Base-by-base conservation (phyloP, 2,797 vertebrate genomes). In the Synanceia verrucosa region DNA sequence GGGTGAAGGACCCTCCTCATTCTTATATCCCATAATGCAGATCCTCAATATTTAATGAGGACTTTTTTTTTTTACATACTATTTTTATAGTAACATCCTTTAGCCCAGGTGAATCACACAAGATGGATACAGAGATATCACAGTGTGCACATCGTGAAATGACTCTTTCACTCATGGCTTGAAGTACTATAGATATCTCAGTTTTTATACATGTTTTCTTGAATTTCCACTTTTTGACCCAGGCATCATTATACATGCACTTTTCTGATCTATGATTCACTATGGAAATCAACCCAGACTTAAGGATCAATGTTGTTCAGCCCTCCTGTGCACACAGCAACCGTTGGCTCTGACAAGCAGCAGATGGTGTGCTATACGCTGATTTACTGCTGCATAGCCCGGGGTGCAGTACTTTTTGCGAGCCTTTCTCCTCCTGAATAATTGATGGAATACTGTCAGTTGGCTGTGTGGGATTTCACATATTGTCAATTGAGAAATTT, bases 371-470 rank as follows among this genome's bases (percentile, higher is more conserved):
- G 73, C 85, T 84, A 60, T 81, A 82, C 86, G 46, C 81, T 90
- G 91, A 90, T 92, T 90, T 91, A 92, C 84, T 76, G 88, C 86
- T 81, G 86, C 78, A 83, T 84, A 73, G 88, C 89, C 75, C 46
- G 65, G 84, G 84, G 86, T 87, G 87, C 75, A 48, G 53, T 70
- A 81, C 78, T 86, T 90, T 91, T 89, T 89, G 78, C 46, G 55
- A 88, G 87, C 75, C 59, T 84, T 87, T 88, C 73, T 84, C 48
- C 78, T 76, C 46, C 73, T 91, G 90, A 91, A 91, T 91, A 88
- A 91, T 89, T 89, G 73, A 92, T 88, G 50, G 66, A 79, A 83
- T 68, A 43, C 78, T 82, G 83, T 85, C 88, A 84, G 75, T 56
- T 73, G 81, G 78, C 77, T 85, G 80, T 68, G 81, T 79, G 73